phyloP scores from a whole-genome alignment of 1,140 invertebrate species.

The Scylla paramamosain region DNA sequence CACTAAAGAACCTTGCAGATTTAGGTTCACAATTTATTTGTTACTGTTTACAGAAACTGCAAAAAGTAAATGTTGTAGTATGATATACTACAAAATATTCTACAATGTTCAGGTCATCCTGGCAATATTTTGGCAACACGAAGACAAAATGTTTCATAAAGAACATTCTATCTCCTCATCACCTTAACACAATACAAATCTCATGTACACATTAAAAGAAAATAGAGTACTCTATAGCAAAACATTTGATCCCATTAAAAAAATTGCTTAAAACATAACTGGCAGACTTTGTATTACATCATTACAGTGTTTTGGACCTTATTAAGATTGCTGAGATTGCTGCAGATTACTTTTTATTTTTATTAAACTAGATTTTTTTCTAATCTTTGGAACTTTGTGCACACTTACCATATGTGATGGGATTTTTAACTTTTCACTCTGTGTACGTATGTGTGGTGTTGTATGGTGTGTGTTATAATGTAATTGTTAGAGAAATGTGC shows the following conservation, averaged over 20 bases:
- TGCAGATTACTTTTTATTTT: neutral
- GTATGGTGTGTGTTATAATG: neutral
- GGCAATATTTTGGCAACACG: neutral
- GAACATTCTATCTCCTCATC: neutral
- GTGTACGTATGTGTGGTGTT: neutral
- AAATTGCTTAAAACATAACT: neutral
- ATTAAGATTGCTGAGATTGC: neutral
- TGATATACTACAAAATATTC: neutral
- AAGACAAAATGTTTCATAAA: neutral
- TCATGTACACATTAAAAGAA: conserved; percentile 14
- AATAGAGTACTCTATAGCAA: neutral
- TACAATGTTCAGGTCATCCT: conserved; percentile 13
- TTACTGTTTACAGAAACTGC: neutral
- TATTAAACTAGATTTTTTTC: neutral
- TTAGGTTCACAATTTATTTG: neutral
- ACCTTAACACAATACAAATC: neutral
- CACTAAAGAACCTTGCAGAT: neutral
- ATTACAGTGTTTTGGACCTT: neutral
- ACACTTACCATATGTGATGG: neutral
- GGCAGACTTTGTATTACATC: neutral
- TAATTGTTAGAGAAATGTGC: neutral
- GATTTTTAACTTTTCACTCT: neutral
- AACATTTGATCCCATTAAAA: conserved; percentile 12
- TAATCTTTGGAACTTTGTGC: neutral
- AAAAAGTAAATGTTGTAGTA: conserved; percentile 17